Base-by-base conservation (phyloP, 2,113 vertebrate species). In the Diadophis punctatus region DNA sequence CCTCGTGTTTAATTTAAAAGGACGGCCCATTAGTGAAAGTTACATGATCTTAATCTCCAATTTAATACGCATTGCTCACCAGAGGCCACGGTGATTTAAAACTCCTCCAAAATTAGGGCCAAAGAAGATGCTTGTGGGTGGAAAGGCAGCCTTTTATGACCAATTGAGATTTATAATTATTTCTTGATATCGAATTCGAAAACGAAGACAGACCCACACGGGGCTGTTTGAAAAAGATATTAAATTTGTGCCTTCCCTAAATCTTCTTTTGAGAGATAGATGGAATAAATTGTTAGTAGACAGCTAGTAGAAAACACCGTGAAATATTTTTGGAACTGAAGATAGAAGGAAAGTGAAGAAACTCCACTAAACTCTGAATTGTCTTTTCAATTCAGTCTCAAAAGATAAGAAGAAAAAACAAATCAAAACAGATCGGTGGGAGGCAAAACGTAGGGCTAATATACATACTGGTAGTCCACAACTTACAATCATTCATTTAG, bases 11-110 rank as follows among this genome's bases (percentile, higher is more conserved):
- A 87, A 94, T 95, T 80, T 52, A 43, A 74, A 90, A 89, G n/a
- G 91, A 86, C 43, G 90, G 87, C 86, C 88, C 20, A 49, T 0
- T 0, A 94, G 91, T 90, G 94, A 91, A 92, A 55, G 87, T 48
- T 0, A 30, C 22, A 14, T 8, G 0, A 0, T n/a, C 56, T 93
- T 12, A 2, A 23, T 87, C 48, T 48, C 0, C 0, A 46, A 52
- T 20, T 30, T 86, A 30, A 9, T 4, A 18, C 0, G 1, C 34
- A 49, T 22, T 2, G 0, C 55, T 25, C 23, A 16, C 43, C 0
- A 0, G 39, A 0, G 1, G 23, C 49, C 8, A 3, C 3, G 27
- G 23, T 84, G 89, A 89, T 86, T 93, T 60, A 91, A 89, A 58
- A n/a, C n/a, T 0, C 8, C 2, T 88, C 51, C 49, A 1, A n/a